Evolutionary conservation across 2,888 invertebrate genomes (phyloP).

Genomic region (Drosophila subquinaria): DNA sequence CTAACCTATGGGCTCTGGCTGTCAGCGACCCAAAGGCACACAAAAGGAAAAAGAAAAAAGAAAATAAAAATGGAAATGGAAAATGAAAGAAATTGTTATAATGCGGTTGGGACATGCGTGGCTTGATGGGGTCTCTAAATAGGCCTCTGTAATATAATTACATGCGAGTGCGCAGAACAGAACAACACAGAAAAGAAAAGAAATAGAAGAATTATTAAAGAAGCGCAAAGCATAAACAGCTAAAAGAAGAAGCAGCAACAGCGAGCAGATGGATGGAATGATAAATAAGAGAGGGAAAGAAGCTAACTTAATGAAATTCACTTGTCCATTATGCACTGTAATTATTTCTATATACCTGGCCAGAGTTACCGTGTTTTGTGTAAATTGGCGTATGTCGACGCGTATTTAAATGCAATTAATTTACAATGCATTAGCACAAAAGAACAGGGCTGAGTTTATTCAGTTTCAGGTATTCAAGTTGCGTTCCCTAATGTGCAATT

Average conservation of each 20-base stretch:
- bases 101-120: conserved; percentile 76
- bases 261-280: conserved; percentile 26
- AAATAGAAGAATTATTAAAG: conserved; percentile 42
- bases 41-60: conserved; percentile 22
- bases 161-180: conserved; percentile 62
- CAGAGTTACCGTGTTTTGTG: conserved; percentile 55
- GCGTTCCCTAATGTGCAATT: conserved; percentile 22
- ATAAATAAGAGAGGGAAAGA: conserved; percentile 1
- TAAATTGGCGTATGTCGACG: conserved; percentile 60
- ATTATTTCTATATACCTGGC: conserved; percentile 49
- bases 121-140: conserved; percentile 50
- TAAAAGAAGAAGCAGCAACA: conserved; percentile 34
- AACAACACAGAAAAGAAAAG: conserved; percentile 39
- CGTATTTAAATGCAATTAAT: conserved; percentile 66
- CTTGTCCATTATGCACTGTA: conserved; percentile 69
- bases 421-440: conserved; percentile 44
- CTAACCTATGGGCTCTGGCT: conserved; percentile 44
- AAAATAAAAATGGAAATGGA: conserved; percentile 10
- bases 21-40: conserved; percentile 15
- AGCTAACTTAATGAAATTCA: conserved; percentile 69
- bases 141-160: conserved; percentile 76
- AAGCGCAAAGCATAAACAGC: conserved; percentile 58
- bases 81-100: conserved; percentile 66
- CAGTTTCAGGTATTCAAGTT: background rate
- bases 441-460: background rate